Conservation (phyloP, 1,140 invertebrate species). For the Papilio dardanus region DNA sequence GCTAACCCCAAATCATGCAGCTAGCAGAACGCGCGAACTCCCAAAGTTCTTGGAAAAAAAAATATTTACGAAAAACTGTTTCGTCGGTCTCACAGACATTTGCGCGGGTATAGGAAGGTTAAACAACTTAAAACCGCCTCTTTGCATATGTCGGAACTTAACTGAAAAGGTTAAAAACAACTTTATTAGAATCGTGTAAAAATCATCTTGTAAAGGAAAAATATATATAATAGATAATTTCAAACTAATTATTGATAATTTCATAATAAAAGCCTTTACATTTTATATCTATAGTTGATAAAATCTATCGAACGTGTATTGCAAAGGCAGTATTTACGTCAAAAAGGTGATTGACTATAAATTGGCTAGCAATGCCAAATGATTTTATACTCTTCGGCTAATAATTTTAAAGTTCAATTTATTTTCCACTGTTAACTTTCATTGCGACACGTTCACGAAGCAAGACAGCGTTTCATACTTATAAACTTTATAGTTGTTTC, state of each 20-base stretch:
- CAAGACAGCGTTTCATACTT: conserved; percentile 75
- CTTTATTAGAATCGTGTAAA: background rate
- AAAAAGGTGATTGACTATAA: conserved; percentile 53
- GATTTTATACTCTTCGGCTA: conserved; percentile 48
- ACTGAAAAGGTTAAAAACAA: background rate
- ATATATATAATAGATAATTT: background rate
- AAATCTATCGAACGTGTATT: conserved; percentile 51
- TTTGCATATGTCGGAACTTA: background rate
- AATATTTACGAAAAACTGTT: too few relatives aligned
- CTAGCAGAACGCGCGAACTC: too few relatives aligned
- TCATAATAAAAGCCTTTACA: background rate
- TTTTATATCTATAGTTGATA: conserved; percentile 16
- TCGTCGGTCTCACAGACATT: too few relatives aligned
- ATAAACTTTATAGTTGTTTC: conserved; percentile 75
- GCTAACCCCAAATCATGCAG: too few relatives aligned
- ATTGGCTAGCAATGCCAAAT: conserved; percentile 43
- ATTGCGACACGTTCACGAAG: conserved; percentile 68
- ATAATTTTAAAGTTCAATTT: conserved; percentile 44
- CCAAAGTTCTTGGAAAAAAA: too few relatives aligned
- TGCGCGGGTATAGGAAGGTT: too few relatives aligned
- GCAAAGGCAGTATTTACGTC: conserved; percentile 54
- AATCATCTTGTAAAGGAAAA: background rate
- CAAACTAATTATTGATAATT: conserved; percentile 7
- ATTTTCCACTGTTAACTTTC: conserved; percentile 37
- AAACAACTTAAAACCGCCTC: too few relatives aligned